Evolutionary conservation across 2,888 invertebrate genomes (phyloP).

Genomic region (Ichneumoninae sp.): DNA sequence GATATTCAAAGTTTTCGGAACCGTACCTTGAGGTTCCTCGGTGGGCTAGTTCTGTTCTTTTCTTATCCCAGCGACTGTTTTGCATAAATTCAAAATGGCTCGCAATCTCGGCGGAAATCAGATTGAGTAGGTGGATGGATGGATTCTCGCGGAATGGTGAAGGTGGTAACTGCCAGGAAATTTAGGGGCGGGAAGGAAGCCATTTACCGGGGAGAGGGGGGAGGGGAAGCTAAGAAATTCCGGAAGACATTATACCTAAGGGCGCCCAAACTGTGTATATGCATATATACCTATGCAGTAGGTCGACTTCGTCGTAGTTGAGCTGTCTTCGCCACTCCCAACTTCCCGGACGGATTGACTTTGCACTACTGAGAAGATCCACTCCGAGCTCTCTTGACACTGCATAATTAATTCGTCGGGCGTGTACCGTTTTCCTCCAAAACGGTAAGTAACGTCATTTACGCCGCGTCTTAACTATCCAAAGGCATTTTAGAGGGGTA

Average conservation of each 20-base stretch:
- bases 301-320: slow-evolving; percentile 1
- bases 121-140: not conserved
- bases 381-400: not conserved
- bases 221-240: slow-evolving; percentile 36
- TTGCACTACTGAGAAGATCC: slow-evolving; percentile 17
- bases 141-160: not conserved
- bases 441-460: not conserved
- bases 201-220: slow-evolving; percentile 18
- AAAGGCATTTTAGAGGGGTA: not conserved
- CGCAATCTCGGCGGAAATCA: not conserved
- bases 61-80: slow-evolving; percentile 3
- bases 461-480: not conserved
- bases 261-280: slow-evolving; percentile 38
- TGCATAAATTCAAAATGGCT: slow-evolving; percentile 14
- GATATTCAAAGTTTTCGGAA: slow-evolving; percentile 28
- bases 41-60: not conserved
- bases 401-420: slow-evolving; percentile 20
- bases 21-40: not conserved
- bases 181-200: not conserved
- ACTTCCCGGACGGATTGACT: slow-evolving; percentile 6
- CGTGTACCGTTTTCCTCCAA: slow-evolving; percentile 14
- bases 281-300: slow-evolving; percentile 6
- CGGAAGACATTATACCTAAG: slow-evolving; percentile 43
- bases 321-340: slow-evolving; percentile 9
- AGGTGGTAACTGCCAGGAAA: not conserved